Conservation (phyloP, 2,113 vertebrate species). For the Lucifuga dentata region DNA sequence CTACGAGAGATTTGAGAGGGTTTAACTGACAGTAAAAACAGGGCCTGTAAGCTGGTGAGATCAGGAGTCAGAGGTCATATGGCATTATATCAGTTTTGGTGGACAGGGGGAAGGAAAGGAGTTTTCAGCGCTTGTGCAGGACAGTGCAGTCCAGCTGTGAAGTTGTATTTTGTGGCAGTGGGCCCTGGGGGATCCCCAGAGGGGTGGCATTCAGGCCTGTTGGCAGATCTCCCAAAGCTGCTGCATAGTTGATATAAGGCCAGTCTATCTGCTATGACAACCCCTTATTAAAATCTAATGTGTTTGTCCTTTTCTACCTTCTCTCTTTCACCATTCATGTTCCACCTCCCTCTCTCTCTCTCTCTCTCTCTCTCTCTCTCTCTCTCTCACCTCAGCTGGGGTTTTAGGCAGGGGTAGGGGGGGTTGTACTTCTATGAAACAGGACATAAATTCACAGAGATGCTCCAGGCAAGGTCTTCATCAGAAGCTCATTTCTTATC, state of each 20-base stretch:
- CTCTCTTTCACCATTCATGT: neutral
- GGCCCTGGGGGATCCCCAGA: slow-evolving; percentile 52
- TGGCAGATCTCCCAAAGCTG: slow-evolving; percentile 60
- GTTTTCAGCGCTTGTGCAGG: neutral
- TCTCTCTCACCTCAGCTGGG: slow-evolving; percentile 27
- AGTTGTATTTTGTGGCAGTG: slow-evolving; percentile 52
- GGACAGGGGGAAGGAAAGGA: slow-evolving; percentile 29
- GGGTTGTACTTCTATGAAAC: slow-evolving; percentile 46
- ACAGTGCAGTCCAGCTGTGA: slow-evolving; percentile 19
- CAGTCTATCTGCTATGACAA: slow-evolving; percentile 75
- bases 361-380: slow-evolving; percentile 30
- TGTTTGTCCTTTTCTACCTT: slow-evolving; percentile 67
- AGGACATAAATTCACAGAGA: slow-evolving; percentile 76
- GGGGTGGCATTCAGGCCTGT: slow-evolving; percentile 54
- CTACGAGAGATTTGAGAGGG: no score
- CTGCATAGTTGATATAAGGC: slow-evolving; percentile 68
- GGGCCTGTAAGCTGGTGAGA: no score
- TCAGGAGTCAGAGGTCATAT: slow-evolving; percentile 17
- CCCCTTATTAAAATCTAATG: slow-evolving; percentile 79
- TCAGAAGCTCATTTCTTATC: slow-evolving; percentile 77
- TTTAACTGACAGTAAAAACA: slow-evolving; percentile 42
- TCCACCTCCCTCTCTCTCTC: slow-evolving; percentile 17
- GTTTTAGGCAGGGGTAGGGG: slow-evolving; percentile 27
- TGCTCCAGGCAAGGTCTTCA: slow-evolving; percentile 83
- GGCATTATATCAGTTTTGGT: neutral